phyloP scores from a whole-genome alignment of 2,113 vertebrate genomes.

The Xiphias gladius region DNA sequence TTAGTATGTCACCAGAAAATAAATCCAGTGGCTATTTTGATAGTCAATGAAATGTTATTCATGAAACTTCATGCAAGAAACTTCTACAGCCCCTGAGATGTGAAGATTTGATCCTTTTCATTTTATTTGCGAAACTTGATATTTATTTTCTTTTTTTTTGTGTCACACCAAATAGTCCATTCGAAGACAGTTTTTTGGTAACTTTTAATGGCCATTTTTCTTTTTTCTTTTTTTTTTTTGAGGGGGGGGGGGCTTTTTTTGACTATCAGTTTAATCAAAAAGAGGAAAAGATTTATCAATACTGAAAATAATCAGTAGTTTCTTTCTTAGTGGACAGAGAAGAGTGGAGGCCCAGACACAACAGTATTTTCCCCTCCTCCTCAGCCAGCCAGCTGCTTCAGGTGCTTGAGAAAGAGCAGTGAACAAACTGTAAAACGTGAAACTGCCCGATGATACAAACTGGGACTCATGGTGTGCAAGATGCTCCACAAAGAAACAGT shows the following conservation, averaged over 20 bases:
- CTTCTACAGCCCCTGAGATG: neutral
- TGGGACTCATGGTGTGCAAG: neutral
- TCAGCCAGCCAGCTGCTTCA: conserved; percentile 15
- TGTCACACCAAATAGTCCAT: neutral
- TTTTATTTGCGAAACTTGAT: conserved; percentile 5
- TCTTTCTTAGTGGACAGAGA: neutral
- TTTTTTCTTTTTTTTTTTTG: neutral
- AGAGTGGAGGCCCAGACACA: neutral
- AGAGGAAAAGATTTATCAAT: neutral
- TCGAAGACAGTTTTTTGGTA: neutral
- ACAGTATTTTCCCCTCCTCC: conserved; percentile 19
- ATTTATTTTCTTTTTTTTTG: neutral
- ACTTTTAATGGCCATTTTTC: neutral
- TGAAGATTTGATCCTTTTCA: neutral
- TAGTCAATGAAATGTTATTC: conserved; percentile 30
- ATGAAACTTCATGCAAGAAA: conserved; percentile 3
- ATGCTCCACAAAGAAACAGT: neutral
- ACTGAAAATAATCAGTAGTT: neutral
- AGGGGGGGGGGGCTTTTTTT: too few relatives aligned
- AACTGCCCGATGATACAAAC: conserved; percentile 41
- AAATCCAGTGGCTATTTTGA: conserved; percentile 23
- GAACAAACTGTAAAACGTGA: conserved; percentile 34
- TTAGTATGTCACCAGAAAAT: neutral
- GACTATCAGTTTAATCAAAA: neutral
- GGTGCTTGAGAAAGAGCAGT: conserved; percentile 8